A percentile compares a stretch with the other conserved stretches of the same genome.
phyloP scores from a whole-genome alignment of 2,113 vertebrate genomes.

The Lampris incognitus region DNA sequence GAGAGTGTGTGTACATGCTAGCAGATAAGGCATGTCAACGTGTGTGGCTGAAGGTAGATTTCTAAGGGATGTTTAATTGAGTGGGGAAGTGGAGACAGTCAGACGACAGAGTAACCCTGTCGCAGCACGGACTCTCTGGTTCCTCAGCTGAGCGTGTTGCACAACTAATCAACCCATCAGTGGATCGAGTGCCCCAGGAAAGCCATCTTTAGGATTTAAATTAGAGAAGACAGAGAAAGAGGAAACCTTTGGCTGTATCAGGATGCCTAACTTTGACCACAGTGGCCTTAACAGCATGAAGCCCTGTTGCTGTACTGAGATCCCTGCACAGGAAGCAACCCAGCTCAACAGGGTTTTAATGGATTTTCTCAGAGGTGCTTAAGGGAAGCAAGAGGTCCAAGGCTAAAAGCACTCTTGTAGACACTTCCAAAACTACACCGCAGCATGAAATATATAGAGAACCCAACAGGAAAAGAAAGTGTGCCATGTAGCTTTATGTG shows the following conservation, averaged over 20 bases:
- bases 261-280: conserved; percentile 21
- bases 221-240: conserved; percentile 34
- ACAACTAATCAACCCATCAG: conserved; percentile 50
- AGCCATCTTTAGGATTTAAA: conserved; percentile 38
- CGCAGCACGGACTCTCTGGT: conserved; percentile 56
- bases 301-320: conserved; percentile 22
- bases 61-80: conserved; percentile 56
- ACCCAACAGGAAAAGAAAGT: conserved; percentile 10
- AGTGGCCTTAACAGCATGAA: conserved; percentile 40
- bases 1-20: not conserved
- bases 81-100: conserved; percentile 41
- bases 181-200: conserved; percentile 26
- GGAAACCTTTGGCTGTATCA: conserved; percentile 24
- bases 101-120: conserved; percentile 48
- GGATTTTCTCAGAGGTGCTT: conserved; percentile 16
- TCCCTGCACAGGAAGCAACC: conserved; percentile 15
- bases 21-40: conserved; percentile 18
- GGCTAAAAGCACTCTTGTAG: conserved; percentile 44
- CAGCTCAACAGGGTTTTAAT: conserved; percentile 21
- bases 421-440: conserved; percentile 34
- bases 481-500: conserved; percentile 38
- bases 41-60: conserved; percentile 57
- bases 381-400: conserved; percentile 31
- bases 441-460: conserved; percentile 32
- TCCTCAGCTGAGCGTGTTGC: conserved; percentile 44